Base-by-base conservation (phyloP, 2,113 vertebrate genomes). In the Cochlearius cochlearius region DNA sequence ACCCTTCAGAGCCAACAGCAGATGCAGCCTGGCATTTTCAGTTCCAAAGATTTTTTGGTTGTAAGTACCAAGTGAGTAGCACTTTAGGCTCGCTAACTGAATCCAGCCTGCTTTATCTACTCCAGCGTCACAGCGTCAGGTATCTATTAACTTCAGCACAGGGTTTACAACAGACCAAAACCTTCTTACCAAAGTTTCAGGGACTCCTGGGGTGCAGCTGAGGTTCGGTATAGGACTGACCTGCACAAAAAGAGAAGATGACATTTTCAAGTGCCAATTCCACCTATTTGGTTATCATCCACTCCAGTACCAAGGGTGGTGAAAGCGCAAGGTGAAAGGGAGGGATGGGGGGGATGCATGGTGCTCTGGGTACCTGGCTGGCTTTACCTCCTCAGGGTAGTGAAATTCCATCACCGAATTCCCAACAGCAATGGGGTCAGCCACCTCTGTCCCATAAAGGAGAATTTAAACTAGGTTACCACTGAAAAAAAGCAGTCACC, bases 1-100 rank as follows among this genome's bases (percentile, higher is more conserved):
- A 0, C 30, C 43, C 38, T 39, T 62, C 76, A 62, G 32, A 72
- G 20, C 45, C 38, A 47, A n/a, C 0, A 0, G 59, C 52, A 60
- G 29, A 39, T 36, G 32, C 26, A 62, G 36, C 32, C 45, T 36
- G 26, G 30, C 16, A 21, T 76, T 91, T 81, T 62, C 53, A 41
- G 19, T 58, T 62, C 29, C 68, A 87, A 59, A 34, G 6, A 20
- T 23, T 36, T 79, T 63, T 41, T 27, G 26, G 14, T 39, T 49
- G 12, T 43, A 66, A 74, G 26, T 25, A 59, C 23, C 32, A 30
- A 49, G 11, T 22, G 27, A 80, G 21, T 13, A 53, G 43, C 14
- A 38, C 64, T 47, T 67, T 26, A 73, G 18, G 26, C 32, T 83
- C 12, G 1, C 49, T 58, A 58, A 34, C 32, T 23, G 41, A 64